Evolutionary conservation across 2,113 vertebrate species (phyloP), one percentile per base, ranked within the genome.

Genomic region (Petromus typicus): DNA sequence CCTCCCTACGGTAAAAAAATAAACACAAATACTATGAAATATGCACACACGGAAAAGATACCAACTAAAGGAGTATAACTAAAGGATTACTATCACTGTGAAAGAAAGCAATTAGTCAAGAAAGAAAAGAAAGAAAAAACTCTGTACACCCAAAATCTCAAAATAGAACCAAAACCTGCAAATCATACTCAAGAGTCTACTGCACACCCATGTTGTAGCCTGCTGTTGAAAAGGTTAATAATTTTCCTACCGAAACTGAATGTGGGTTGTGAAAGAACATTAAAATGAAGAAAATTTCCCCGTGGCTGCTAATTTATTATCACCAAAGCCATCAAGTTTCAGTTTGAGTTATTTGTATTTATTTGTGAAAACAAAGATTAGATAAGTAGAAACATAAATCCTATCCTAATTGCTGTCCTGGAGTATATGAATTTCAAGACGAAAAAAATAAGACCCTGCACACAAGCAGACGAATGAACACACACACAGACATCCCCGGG

Each of bases 271-370:
- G 99, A 99, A 99, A 99, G 99, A 99, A 99, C 99, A 99, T 98
- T 98, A 99, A 99, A 98, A 99, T 99, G 98, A 99, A 99, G 98
- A 99, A 99, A 99, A 99, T 99, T 99, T 99, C 99, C 99, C 99
- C 99, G 95, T 97, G 98, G 99, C 99, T 98, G 99, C 98, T 99
- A 99, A 99, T 99, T 99, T 99, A 99, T 99, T 99, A 99, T 99
- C 99, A 99, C 99, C 99, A 99, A 99, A 99, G 99, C 99, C 99
- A 99, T 99, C 99, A 98, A 98, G 99, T 99, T 99, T 99, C 99
- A 99, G 97, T 99, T 99, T 99, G 99, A 99, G 98, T 99, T 99
- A 98, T 99, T 98, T 99, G 98, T 99, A 99, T 99, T 99, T 99
- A 99, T 99, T 99, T 99, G 99, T 99, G 99, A 98, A 99, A 99